phyloP scores from a whole-genome alignment of 2,797 vertebrate species.

The Sebastes steindachneri region DNA sequence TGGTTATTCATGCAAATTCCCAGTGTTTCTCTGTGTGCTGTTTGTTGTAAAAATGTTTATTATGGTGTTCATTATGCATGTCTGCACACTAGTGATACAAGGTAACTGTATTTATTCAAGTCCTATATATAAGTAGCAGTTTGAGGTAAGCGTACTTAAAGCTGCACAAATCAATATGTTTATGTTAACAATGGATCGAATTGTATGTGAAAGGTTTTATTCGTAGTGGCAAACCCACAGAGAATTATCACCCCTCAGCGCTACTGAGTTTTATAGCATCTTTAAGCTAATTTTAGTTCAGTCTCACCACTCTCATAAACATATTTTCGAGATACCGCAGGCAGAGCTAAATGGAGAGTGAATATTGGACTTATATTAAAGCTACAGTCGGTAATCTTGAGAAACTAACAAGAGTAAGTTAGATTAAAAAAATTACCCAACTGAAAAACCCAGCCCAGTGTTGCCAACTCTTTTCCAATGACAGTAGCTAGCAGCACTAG shows the following conservation, averaged over 20 bases:
- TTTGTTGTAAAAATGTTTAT: conserved; percentile 1
- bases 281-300: background rate
- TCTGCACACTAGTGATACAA: background rate
- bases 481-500: too few relatives aligned
- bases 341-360: background rate
- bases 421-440: too few relatives aligned
- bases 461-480: too few relatives aligned
- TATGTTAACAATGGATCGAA: background rate
- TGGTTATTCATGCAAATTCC: conserved; percentile 25
- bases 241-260: background rate
- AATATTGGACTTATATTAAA: too few relatives aligned
- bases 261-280: background rate
- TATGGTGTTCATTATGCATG: background rate
- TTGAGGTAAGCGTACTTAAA: background rate
- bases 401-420: too few relatives aligned
- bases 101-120: background rate
- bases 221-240: background rate
- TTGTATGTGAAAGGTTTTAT: background rate
- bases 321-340: background rate
- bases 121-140: background rate
- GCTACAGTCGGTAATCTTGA: too few relatives aligned
- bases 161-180: background rate
- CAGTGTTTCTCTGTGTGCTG: background rate
- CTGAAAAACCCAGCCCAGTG: too few relatives aligned
- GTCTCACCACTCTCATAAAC: background rate